A percentile compares a stretch with the other conserved stretches of the same genome.
These are phyloP conservation scores for Cyanocitta stelleri DNA, from an alignment of 2,113 vertebrate genomes.

Conservation along the genomic window DNA sequence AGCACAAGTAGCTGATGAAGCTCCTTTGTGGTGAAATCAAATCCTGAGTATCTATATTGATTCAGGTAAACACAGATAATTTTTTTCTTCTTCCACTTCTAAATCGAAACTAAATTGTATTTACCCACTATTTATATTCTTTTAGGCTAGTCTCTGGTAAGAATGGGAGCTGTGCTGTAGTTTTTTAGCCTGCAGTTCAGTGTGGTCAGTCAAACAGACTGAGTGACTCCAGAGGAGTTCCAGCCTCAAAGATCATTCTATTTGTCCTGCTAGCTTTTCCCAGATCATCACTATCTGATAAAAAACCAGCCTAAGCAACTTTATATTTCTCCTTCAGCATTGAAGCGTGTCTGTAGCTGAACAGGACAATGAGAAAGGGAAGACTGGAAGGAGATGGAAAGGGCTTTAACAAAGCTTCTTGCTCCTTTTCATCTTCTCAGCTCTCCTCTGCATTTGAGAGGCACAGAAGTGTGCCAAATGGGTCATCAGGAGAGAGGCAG, in stretches of 20 bases:
- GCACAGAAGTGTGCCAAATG: not conserved
- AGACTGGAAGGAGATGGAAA: not conserved
- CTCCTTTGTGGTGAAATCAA: not conserved
- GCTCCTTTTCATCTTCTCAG: not conserved
- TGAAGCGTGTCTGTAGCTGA: not conserved
- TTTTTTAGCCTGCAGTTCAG: not conserved
- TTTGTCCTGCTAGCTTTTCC: not conserved
- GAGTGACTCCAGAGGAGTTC: not conserved
- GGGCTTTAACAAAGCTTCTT: not conserved
- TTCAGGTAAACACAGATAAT: not conserved
- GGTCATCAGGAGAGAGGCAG: not conserved
- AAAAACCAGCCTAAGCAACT: not conserved
- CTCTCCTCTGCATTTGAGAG: not conserved
- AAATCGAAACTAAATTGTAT: not conserved
- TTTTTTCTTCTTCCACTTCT: not conserved
- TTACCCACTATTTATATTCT: not conserved
- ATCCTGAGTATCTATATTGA: not conserved
- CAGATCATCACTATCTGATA: not conserved
- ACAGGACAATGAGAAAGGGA: not conserved
- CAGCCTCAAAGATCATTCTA: not conserved
- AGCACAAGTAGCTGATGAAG: not conserved
- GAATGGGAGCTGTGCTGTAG: not conserved
- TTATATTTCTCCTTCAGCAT: not conserved
- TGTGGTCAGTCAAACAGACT: not conserved
- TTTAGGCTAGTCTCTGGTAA: not conserved